Conservation (phyloP, 2,888 invertebrate species). For the Parnassius glacialis region DNA sequence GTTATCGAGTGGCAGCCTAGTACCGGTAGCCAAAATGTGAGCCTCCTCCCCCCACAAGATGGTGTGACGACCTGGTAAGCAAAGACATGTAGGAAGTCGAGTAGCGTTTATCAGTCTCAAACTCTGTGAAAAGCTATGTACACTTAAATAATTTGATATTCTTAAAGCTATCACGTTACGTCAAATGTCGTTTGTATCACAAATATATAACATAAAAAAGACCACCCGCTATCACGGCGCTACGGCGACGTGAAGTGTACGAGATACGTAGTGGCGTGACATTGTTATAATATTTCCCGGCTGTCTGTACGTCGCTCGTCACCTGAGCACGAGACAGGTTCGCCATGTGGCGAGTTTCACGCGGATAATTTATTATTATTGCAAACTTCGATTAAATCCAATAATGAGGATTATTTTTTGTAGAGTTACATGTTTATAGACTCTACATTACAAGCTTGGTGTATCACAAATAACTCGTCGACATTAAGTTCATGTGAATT, state of each 20-base stretch:
- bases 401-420: too few relatives aligned
- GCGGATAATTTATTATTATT: not conserved
- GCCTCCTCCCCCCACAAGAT: too few relatives aligned
- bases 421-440: too few relatives aligned
- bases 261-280: slow-evolving; percentile 12
- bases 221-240: slow-evolving; percentile 17
- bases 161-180: not conserved
- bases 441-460: too few relatives aligned
- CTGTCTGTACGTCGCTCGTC: slow-evolving; percentile 1
- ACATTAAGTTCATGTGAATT: too few relatives aligned
- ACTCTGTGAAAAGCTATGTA: too few relatives aligned
- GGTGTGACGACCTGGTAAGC: too few relatives aligned
- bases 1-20: too few relatives aligned
- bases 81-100: too few relatives aligned
- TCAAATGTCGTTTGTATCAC: slow-evolving; percentile 7
- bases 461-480: too few relatives aligned
- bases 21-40: too few relatives aligned
- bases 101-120: too few relatives aligned
- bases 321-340: not conserved
- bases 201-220: slow-evolving; percentile 14
- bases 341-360: not conserved
- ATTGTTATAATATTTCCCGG: slow-evolving; percentile 11
- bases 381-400: not conserved
- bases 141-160: slow-evolving; percentile 1
- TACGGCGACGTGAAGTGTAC: slow-evolving; percentile 3